A percentile compares a stretch with the other conserved stretches of the same genome.
These are phyloP conservation scores for Pristis pectinata DNA, from an alignment of 2,797 vertebrate species.

Conservation along the genomic window DNA sequence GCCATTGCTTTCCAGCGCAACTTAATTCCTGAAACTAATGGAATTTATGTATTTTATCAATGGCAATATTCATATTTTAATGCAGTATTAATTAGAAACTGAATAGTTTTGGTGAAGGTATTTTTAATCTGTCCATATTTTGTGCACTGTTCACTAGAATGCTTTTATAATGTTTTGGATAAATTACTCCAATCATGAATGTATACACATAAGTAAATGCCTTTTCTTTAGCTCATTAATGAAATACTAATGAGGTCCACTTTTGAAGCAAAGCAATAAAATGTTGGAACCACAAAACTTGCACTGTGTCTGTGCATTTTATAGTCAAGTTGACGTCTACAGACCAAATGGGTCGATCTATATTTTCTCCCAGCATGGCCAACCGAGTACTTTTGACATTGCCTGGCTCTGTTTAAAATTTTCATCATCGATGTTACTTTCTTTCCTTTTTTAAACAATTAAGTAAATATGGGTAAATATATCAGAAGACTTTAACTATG, in stretches of 20 bases:
- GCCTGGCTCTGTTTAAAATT: not conserved
- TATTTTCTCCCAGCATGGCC: not conserved
- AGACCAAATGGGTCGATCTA: not conserved
- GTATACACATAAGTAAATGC: not conserved
- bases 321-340: not conserved
- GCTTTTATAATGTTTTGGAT: not conserved
- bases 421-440: not conserved
- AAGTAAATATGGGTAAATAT: no score
- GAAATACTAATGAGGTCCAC: not conserved
- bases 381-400: not conserved
- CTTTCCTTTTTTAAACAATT: not conserved
- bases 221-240: not conserved
- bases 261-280: not conserved
- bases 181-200: not conserved
- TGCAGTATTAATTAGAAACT: not conserved
- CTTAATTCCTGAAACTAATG: conserved; percentile 26
- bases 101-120: not conserved
- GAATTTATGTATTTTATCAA: conserved; percentile 18
- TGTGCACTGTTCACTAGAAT: not conserved
- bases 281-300: not conserved
- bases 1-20: not conserved
- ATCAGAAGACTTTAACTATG: no score
- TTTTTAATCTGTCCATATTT: not conserved
- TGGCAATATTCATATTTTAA: not conserved
- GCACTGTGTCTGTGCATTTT: not conserved